Base-by-base conservation (phyloP, 2,888 invertebrate species). In the Mimachlamys varia region DNA sequence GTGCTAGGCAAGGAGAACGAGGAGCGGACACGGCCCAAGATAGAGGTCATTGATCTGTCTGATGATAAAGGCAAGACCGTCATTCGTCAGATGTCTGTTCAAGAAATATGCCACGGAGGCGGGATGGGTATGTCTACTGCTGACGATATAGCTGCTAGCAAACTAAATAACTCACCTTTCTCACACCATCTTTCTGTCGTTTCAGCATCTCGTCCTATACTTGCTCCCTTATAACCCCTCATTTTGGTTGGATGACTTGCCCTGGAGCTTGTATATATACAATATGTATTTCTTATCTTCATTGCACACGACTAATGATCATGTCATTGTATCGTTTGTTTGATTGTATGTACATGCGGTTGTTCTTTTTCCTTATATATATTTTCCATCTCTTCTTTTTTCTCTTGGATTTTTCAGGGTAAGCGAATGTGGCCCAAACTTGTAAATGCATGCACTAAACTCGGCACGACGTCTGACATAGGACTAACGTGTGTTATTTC, bases 11-110 rank as follows among this genome's bases (percentile, higher is more conserved):
- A 93, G 88, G 93, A 94, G 22, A 89, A 92, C 44, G 94, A 94
- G 19, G 94, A 94, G 17, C 92, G 89, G 91, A 93, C 89, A 49
- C 92, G 92, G 87, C 92, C 93, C 33, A 94, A 93, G 90, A 92
- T 95, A 27, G 94, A 94, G 50, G 94, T 96, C 44, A 91, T 95
- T 90, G 96, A 96, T 91, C 92, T 96, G 55, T 94, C 94, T 33
- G 94, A 94, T 89, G 95, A 95, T 89, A 92, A 92, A 33, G 92
- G 92, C 89, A 94, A 94, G 90, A 93, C 94, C 88, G 93, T 90
- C 89, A 90, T 94, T 58, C 93, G 93, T 88, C 93, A 93, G 91
- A 92, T 95, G 93, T 93, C 93, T 90, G 88, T 94, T 55, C 92
- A 91, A 88, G 94, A 94, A 49, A 91, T 94, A 44, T 90, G 38